Evolutionary conservation across 2,888 invertebrate species (phyloP).

Genomic region (Agapostemon virescens): DNA sequence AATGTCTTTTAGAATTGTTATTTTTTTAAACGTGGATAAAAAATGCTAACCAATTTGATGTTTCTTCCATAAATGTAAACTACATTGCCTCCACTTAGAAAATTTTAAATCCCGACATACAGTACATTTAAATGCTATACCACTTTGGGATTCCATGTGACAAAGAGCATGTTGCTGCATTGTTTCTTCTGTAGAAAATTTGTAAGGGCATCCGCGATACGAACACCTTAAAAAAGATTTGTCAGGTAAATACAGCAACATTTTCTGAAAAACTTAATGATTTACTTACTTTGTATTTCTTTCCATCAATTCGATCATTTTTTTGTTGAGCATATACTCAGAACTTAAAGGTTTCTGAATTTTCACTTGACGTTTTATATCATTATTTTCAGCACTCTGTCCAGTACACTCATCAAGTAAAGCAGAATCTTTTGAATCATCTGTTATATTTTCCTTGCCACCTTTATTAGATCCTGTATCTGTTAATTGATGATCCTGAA

Average conservation of each 20-base stretch:
- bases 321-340: constrained; percentile 68
- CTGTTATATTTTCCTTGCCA: constrained; percentile 56
- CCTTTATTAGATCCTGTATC: constrained; percentile 65
- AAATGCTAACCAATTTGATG: constrained; percentile 81
- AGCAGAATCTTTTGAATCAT: constrained; percentile 51
- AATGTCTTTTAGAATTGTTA: background rate
- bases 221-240: constrained; percentile 80
- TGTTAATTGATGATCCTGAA: constrained; percentile 71
- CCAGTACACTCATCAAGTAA: constrained; percentile 43
- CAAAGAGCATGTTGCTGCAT: constrained; percentile 82
- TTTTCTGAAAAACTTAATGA: background rate
- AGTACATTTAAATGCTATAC: constrained; percentile 81
- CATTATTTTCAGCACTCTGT: constrained; percentile 47
- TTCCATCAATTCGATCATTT: constrained; percentile 69
- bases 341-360: constrained; percentile 61
- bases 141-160: constrained; percentile 78
- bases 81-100: constrained; percentile 85
- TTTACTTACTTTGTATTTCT: constrained; percentile 69
- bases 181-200: constrained; percentile 79
- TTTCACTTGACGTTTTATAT: constrained; percentile 61
- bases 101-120: constrained; percentile 82
- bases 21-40: background rate
- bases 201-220: constrained; percentile 82
- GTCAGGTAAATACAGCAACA: background rate
- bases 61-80: constrained; percentile 86